Base-by-base conservation (phyloP, 2,888 invertebrate species). In the Nesidiocoris tenuis region DNA sequence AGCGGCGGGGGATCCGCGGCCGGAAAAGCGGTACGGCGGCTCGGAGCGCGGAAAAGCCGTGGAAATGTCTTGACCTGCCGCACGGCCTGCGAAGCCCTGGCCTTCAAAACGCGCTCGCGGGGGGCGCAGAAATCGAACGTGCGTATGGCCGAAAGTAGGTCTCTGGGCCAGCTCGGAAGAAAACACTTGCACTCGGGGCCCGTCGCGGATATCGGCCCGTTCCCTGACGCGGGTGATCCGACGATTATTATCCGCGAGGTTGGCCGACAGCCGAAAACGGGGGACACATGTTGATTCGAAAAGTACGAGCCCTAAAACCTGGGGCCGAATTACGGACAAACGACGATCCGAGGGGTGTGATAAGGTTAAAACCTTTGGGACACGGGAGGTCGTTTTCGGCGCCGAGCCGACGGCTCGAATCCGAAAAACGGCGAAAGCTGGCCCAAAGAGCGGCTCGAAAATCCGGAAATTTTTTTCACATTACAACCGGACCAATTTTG, bases 71-170 rank as follows among this genome's bases (percentile, higher is more conserved):
- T 67, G 67, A 67, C 67, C 67, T 67, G 54, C 67, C 67, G 54
- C 39, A 67, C 55, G 55, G 9, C 54, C 23, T 22, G 67, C 55
- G 23, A 56, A 56, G 55, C 56, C 67, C 67, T 67, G 67, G 67
- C 67, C 67, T 67, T 67, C 54, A 54, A 54, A 67, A 39, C 55
- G 67, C 39, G 39, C 39, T 39, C 39, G 39, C 39, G 39, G 39
- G 39, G 39, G 39, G 39, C 54, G 67, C 54, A 67, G 67, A 67
- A 67, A 67, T 67, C 67, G 67, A 67, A 67, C 84, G 87, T 87
- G 88, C 87, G 86, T 87, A 88, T 87, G 87, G 86, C 86, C 87
- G 80, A 90, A 91, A 91, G 90, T 91, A 91, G 91, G 91, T 91
- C 91, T 91, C 88, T 91, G 90, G 91, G 91, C 90, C 91, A 91